Evolutionary conservation across 2,888 invertebrate genomes (phyloP), one percentile per base, ranked within the genome.

Genomic region (Trichogramma evanescens): DNA sequence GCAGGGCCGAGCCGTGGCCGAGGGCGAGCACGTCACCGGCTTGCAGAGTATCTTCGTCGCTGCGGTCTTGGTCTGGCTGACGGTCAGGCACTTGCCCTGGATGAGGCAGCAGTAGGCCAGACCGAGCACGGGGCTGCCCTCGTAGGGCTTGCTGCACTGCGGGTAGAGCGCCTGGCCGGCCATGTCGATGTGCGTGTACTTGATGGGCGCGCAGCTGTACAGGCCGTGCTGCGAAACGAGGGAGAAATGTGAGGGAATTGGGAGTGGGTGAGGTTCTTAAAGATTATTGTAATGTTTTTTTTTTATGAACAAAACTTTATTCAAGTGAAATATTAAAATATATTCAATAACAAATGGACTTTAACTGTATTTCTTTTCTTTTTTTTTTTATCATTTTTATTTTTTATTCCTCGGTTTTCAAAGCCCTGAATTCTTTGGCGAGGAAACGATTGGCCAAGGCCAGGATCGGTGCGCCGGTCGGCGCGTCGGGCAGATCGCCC

Each of bases 131-230:
- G 92, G 91, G 64, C 89, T 84, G 53, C 86, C 93, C 39, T 88
- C 87, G 56, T 83, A 80, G 2, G 91, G 91, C 69, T 86, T 82
- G 26, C 82, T 82, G 52, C 90, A 89, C 51, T 68, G 66, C 40
- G 67, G 66, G 56, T 55, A 13, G 13, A 67, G 67, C 40, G 68
- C 57, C 48, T 74, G 73, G 45, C 85, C 89, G 50, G 92, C 93
- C 71, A 94, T 87, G 78, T 91, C 91, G 72, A 91, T 78, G 78
- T 91, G 91, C 56, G 89, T 86, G 79, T 90, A 95, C 68, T 88
- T 89, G 65, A 93, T 73, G 0, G 88, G 89, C 57, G 79, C 79
- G 1, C 74, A 70, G 2, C 88, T 85, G 65, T 84, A 83, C 44
- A 83, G 75, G 9, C 90, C 91, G 72, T 91, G 86, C 80, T 85